Evolutionary conservation across 2,113 vertebrate species (phyloP).

Genomic region (Oryzias javanicus): DNA sequence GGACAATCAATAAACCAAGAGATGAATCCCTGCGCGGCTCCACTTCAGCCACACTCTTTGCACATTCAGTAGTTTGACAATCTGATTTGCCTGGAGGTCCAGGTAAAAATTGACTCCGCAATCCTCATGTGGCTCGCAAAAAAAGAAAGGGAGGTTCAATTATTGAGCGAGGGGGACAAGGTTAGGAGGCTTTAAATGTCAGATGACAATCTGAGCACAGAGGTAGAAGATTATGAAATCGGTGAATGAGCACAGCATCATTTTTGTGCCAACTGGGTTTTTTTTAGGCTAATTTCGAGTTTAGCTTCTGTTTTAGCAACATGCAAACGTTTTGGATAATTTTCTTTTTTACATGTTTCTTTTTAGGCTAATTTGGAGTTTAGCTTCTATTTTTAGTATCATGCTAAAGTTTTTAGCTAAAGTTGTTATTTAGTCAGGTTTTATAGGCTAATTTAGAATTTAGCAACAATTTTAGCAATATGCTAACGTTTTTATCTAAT

Average conservation of each 20-base stretch:
- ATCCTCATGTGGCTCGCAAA: constrained; percentile 34
- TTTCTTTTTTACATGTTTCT: no score
- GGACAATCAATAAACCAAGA: constrained; percentile 27
- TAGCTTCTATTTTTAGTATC: no score
- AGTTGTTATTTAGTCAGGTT: no score
- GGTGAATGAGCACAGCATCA: neutral
- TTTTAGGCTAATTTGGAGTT: no score
- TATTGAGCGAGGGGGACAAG: constrained; percentile 64
- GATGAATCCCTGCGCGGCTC: constrained; percentile 17
- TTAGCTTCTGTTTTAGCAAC: no score
- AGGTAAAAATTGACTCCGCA: constrained; percentile 35
- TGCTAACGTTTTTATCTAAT: no score
- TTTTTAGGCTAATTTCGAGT: no score
- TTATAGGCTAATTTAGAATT: no score
- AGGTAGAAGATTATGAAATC: constrained; percentile 15
- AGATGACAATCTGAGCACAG: constrained; percentile 49
- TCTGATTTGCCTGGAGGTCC: constrained; percentile 57
- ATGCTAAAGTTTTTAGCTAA: no score
- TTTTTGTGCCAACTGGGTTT: no score
- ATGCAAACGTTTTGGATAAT: no score
- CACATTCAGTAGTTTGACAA: constrained; percentile 50
- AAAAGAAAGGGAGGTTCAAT: constrained; percentile 57
- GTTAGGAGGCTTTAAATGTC: constrained; percentile 50
- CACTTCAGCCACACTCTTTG: constrained; percentile 54
- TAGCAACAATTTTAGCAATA: no score